Base-by-base conservation (phyloP, 2,797 vertebrate genomes). In the Hydrophis major region DNA sequence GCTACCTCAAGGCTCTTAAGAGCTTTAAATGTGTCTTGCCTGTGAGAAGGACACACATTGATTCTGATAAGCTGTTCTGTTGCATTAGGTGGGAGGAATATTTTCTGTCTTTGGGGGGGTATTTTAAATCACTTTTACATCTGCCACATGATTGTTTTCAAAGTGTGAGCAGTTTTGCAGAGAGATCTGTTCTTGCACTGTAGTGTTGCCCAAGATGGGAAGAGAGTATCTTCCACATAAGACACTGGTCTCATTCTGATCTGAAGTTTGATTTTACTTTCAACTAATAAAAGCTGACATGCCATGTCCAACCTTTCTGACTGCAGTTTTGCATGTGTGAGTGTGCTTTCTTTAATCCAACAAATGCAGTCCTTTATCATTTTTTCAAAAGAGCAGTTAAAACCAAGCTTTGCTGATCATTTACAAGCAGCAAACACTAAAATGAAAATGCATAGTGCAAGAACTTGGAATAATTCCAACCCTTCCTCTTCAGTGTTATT, bases 1-100 rank as follows among this genome's bases (percentile, higher is more conserved):
- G 98, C 98, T 98, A 98, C 98, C 98, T 98, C 98, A 98, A 96
- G 97, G 97, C 97, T 97, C 97, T 97, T 96, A 98, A 97, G 96
- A 97, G 96, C 97, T 98, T 97, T 97, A 97, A 97, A 96, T 95
- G 97, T 96, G 95, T 97, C 96, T 97, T 96, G 96, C 96, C 95
- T 96, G 96, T 96, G 96, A 97, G 94, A 97, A 96, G 97, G 97
- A 96, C 96, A 86, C 94, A 94, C 91, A 94, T 96, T 88, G 60
- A 95, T 96, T 97, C 93, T 97, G 96, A 91, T 32, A 95, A 95
- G 93, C 95, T 86, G 95, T 87, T 97, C 94, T 97, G 94, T 97
- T 96, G 93, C 95, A 94, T 96, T 95, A 27, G 95, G 92, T 96
- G 93, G 83, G 69, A 89, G 50, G 94, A 93, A 92, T 96, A 93